Conservation (phyloP, 2,888 invertebrate genomes). For the Nyleta sp. region DNA sequence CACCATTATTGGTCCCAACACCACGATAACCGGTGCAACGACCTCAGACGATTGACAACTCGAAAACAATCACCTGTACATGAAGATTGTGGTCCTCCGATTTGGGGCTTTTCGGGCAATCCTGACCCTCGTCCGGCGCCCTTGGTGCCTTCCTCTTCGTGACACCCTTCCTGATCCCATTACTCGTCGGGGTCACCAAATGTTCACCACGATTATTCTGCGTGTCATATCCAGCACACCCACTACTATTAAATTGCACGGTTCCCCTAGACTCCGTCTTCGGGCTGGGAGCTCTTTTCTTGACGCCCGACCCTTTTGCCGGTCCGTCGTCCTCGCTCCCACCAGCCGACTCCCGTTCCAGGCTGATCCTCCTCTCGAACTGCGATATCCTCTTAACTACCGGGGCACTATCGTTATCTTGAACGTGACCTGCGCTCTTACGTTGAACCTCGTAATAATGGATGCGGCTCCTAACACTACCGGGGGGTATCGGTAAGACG, state of each 20-base stretch:
- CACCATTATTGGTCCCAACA: too few species aligned
- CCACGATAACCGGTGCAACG: too few species aligned
- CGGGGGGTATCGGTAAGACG: conserved; percentile 75
- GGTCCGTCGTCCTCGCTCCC: not conserved
- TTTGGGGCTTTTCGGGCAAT: conserved; percentile 9
- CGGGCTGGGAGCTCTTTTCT: conserved; percentile 63
- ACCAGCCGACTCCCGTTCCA: not conserved
- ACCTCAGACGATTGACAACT: too few species aligned
- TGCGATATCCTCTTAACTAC: conserved; percentile 60
- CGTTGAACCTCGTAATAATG: conserved; percentile 77
- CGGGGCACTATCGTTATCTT: conserved; percentile 70
- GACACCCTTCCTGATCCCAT: conserved; percentile 54
- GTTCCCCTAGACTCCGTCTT: conserved; percentile 71
- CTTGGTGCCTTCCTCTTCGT: conserved; percentile 69
- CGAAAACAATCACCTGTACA: conserved; percentile 53
- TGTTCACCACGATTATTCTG: conserved; percentile 42
- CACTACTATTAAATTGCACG: conserved; percentile 73
- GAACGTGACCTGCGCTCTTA: conserved; percentile 72
- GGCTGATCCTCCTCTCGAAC: conserved; percentile 15
- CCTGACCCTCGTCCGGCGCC: conserved; percentile 60
- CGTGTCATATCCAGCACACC: conserved; percentile 67
- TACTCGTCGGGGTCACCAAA: conserved; percentile 49
- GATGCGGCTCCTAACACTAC: conserved; percentile 80
- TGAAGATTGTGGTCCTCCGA: conserved; percentile 33
- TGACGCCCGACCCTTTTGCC: conserved; percentile 68